Evolutionary conservation across 1,140 invertebrate species (phyloP).

Genomic region (Charaxes varanes): DNA sequence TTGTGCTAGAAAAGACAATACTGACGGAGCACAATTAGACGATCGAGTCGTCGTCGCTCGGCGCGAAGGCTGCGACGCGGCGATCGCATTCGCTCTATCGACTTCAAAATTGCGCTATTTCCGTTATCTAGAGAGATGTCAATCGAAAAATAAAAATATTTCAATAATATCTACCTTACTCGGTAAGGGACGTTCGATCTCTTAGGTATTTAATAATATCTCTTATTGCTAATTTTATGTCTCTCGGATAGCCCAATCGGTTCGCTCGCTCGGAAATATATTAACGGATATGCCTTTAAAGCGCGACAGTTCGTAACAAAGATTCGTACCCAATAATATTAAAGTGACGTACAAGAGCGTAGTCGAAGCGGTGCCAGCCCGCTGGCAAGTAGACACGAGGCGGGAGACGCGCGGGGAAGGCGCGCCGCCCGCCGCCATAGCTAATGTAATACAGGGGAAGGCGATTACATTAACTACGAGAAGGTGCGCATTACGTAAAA

Average conservation of each 20-base stretch:
- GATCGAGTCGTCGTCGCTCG: constrained; percentile 10
- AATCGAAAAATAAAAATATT: constrained; percentile 65
- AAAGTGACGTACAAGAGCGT: constrained; percentile 43
- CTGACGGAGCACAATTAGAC: constrained; percentile 42
- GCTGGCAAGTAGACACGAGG: constrained; percentile 50
- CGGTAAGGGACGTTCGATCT: constrained; percentile 72
- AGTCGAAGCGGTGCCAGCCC: no score
- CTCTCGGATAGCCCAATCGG: constrained; percentile 56
- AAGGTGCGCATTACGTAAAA: constrained; percentile 71
- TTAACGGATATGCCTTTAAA: constrained; percentile 31
- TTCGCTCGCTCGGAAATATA: constrained; percentile 27
- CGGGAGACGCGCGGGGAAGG: constrained; percentile 57
- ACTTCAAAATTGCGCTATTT: constrained; percentile 29
- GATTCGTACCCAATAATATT: constrained; percentile 26
- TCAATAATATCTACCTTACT: constrained; percentile 71
- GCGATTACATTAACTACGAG: constrained; percentile 63
- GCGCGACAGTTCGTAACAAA: constrained; percentile 38
- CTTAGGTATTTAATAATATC: constrained; percentile 66
- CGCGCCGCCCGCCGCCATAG: constrained; percentile 25
- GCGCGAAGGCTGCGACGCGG: constrained; percentile 20
- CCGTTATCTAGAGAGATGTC: constrained; percentile 55
- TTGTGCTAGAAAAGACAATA: constrained; percentile 64
- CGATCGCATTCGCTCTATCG: constrained; percentile 16
- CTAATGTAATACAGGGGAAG: constrained; percentile 65
- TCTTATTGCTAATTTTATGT: constrained; percentile 69